Evolutionary conservation across 2,113 vertebrate species (phyloP), one percentile per base, ranked within the genome.

Genomic region (Plestiodon gilberti): DNA sequence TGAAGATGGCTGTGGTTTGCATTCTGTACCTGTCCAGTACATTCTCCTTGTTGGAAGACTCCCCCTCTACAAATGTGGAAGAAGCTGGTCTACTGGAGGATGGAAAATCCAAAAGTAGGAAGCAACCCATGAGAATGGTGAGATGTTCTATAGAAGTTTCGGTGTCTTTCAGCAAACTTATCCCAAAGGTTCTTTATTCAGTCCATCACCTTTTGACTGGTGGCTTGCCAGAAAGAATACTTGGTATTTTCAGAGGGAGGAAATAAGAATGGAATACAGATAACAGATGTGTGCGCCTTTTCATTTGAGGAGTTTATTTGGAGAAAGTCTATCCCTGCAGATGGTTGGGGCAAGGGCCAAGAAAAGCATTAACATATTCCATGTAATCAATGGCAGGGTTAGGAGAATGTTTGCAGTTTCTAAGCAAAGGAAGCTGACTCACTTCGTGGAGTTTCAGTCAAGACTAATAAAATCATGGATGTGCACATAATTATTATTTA

Each of bases 201-300:
- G 23, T 4, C 77, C 84, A 90, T 5, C 84, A 84, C 86, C 3
- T 38, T 81, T 89, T 59, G 87, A 73, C 79, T 74, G 52, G 59
- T 90, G 89, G 86, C 71, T 83, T 86, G 85, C 69, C 62, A 67
- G 69, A 84, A 90, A 88, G 78, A 74, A 77, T 25, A 61, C 13
- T 25, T 73, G 0, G 0, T 75, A 23, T 86, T 30, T 62, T 64
- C 25, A 74, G 30, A 74, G 23, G 25, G 3, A 52, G 57, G 6
- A 35, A 23, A 38, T 52, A 22, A 73, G 78, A n/a, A 28, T 64
- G 75, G 30, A 25, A 87, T 88, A 35, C 65, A 82, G 81, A 78
- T 77, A 94, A 52, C 90, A 93, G 84, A 90, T 93, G 91, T 88
- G 91, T 88, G 81, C 90, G 43, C 40, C 40, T 93, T 93, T 93